Percentiles rank a stretch among this genome's conserved stretches.
Evolutionary conservation across 2,888 invertebrate species (phyloP).

Genomic region (Chymomyza procnemis): DNA sequence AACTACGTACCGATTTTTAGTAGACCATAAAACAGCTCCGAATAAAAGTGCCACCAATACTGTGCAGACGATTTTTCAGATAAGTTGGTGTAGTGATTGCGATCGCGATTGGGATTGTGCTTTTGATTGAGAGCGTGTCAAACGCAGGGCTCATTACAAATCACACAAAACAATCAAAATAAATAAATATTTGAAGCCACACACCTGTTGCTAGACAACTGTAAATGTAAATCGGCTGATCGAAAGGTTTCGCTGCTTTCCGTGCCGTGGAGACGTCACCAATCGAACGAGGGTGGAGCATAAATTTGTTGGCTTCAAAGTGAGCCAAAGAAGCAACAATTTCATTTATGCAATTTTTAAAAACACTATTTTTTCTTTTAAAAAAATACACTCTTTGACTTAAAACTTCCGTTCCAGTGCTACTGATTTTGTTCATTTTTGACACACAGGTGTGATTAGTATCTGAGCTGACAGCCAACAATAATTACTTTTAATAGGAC

Average conservation of each 20-base stretch:
- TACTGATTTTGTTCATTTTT: too few relatives aligned
- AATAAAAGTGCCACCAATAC: not conserved
- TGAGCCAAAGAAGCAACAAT: too few relatives aligned
- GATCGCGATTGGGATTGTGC: not conserved
- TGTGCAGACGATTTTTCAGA: not conserved
- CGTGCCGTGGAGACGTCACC: conserved; percentile 39
- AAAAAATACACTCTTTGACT: too few relatives aligned
- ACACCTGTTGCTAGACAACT: not conserved
- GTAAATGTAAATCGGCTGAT: conserved; percentile 48
- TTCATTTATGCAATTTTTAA: too few relatives aligned
- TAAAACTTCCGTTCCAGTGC: too few relatives aligned
- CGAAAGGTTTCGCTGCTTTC: conserved; percentile 14
- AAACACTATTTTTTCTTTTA: too few relatives aligned
- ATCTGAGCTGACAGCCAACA: too few relatives aligned
- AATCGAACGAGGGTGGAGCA: conserved; percentile 7
- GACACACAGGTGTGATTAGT: too few relatives aligned
- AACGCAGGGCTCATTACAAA: conserved; percentile 7
- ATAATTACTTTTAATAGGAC: too few relatives aligned
- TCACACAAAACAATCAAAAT: not conserved
- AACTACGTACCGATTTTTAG: conserved; percentile 23
- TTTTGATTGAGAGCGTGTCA: conserved; percentile 1
- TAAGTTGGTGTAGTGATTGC: too few relatives aligned
- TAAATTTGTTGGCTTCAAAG: too few relatives aligned
- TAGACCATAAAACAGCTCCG: conserved; percentile 14
- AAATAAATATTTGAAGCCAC: not conserved